phyloP scores from a whole-genome alignment of 1,140 invertebrate species.

The Drepana arcuata region DNA sequence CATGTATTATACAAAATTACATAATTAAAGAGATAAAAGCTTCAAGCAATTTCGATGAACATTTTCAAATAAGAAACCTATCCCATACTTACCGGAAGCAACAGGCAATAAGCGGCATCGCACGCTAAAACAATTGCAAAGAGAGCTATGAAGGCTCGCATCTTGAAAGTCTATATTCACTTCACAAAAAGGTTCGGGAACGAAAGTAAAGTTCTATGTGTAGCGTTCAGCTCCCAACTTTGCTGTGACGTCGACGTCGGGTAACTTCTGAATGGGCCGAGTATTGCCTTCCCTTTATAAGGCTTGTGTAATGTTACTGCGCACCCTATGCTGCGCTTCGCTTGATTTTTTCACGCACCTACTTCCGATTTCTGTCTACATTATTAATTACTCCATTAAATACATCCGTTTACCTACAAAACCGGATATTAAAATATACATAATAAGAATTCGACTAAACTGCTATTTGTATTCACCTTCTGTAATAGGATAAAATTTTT shows the following conservation, averaged over 20 bases:
- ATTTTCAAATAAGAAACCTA: neutral
- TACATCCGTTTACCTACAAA: too few relatives aligned
- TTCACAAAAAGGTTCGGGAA: conserved; percentile 14
- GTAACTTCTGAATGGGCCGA: conserved; percentile 48
- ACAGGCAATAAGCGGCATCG: conserved; percentile 30
- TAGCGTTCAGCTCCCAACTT: conserved; percentile 11
- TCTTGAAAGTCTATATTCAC: conserved; percentile 22
- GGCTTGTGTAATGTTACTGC: conserved; percentile 36
- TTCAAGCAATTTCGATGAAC: neutral
- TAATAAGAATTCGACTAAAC: neutral
- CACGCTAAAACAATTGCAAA: conserved; percentile 28
- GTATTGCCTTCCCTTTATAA: conserved; percentile 46
- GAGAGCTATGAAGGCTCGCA: conserved; percentile 36
- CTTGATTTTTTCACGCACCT: conserved; percentile 15
- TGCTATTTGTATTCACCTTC: too few relatives aligned
- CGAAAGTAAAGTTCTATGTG: conserved; percentile 16
- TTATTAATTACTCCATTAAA: too few relatives aligned
- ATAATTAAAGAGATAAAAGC: too few relatives aligned
- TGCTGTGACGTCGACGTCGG: conserved; percentile 29
- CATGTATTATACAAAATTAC: too few relatives aligned
- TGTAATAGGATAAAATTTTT: too few relatives aligned
- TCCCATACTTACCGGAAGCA: conserved; percentile 1
- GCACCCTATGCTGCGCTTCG: conserved; percentile 45
- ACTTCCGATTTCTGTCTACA: too few relatives aligned
- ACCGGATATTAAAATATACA: neutral